Conservation (phyloP, 2,888 invertebrate genomes). For the Polia nebulosa region DNA sequence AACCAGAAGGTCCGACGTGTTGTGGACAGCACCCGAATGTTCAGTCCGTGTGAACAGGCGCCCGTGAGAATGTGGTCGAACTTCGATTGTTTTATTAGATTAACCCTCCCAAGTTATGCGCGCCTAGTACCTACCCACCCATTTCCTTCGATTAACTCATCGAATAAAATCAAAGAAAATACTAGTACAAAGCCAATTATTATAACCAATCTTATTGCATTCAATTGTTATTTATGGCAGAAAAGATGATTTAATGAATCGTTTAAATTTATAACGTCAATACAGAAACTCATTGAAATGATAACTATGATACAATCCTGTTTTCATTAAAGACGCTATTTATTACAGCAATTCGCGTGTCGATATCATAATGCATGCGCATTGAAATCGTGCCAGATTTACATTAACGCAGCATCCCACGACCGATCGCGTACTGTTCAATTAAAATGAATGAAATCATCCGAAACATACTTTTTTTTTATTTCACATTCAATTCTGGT, state of each 20-base stretch:
- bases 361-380: conserved; percentile 56
- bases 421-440: conserved; percentile 35
- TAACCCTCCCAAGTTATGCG: conserved; percentile 27
- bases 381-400: conserved; percentile 65
- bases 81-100: conserved; percentile 69
- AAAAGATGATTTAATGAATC: conserved; percentile 33
- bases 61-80: conserved; percentile 86
- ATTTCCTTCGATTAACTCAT: conserved; percentile 23
- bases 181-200: background rate
- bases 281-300: conserved; percentile 46
- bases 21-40: conserved; percentile 77
- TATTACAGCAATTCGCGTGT: conserved; percentile 59
- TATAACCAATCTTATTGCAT: conserved; percentile 7
- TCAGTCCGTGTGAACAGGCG: conserved; percentile 78
- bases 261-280: conserved; percentile 34
- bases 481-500: conserved; percentile 50
- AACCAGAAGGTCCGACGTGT: conserved; percentile 85
- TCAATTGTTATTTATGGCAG: conserved; percentile 34
- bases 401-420: conserved; percentile 39
- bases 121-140: conserved; percentile 11
- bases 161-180: conserved; percentile 6
- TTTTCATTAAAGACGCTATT: conserved; percentile 61
- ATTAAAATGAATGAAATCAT: conserved; percentile 58
- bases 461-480: conserved; percentile 38
- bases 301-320: conserved; percentile 50